Base-by-base conservation (phyloP, 2,113 vertebrate genomes). In the Sterna hirundo region DNA sequence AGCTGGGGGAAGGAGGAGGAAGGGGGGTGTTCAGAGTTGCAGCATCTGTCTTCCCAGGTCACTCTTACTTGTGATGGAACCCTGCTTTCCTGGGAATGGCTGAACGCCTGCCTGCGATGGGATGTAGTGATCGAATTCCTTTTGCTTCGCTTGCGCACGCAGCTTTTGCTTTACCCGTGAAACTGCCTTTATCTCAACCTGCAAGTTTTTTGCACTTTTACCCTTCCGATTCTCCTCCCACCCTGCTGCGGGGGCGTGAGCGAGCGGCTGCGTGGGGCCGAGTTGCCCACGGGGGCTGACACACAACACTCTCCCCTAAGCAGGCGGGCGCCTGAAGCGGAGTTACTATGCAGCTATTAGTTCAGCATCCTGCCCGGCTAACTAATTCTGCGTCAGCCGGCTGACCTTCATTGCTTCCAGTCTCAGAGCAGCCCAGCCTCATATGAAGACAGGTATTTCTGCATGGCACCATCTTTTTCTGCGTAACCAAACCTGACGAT, bases 31-130 rank as follows among this genome's bases (percentile, higher is more conserved):
- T 55, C 40, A 25, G 62, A 30, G 18, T 60, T 47, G n/a, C 2
- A 0, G 15, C 0, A 0, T 47, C n/a, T 40, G 34, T 60, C 47
- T 70, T 62, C 51, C 64, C 60, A 9, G 42, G 18, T 61, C 15
- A 15, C 15, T 0, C 4, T 47, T 40, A 4, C 0, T 0, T 0
- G 0, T 49, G 84, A 8, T 30, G 22, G 51, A 89, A 38, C 57
- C 61, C 30, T 29, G 58, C 36, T 57, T 22, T 32, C 21, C 49
- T 8, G 15, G 19, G 30, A 7, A 6, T 4, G 17, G 42, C 49
- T 19, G 57, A 18, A 19, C 2, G 2, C n/a, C 61, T 40, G 40
- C 34, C 58, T 34, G 36, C 10, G 3, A 3, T 12, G 52, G 68
- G 75, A 58, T 40, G 23, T 1, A 8, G 15, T 3, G 9, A 29